These are phyloP conservation scores for Psammodynastes pulverulentus DNA, from an alignment of 2,113 vertebrate genomes.

Conservation along the genomic window DNA sequence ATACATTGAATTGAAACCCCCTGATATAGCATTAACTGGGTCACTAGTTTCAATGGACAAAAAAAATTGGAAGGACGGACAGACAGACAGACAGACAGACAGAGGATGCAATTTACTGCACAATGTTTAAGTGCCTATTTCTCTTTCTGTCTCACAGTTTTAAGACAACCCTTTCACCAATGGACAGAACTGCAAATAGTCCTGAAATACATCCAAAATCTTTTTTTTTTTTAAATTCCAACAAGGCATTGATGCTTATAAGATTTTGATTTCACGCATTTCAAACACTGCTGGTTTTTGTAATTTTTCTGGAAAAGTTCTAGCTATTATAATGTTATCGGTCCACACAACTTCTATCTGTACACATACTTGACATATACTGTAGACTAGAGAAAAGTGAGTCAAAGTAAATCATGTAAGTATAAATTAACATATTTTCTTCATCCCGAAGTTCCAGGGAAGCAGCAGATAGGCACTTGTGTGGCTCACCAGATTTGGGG, in stretches of 20 bases:
- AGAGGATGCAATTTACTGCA: background rate
- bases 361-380: background rate
- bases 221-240: background rate
- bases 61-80: background rate
- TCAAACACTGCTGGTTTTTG: background rate
- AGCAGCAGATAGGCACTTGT: too few species aligned
- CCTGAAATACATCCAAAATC: background rate
- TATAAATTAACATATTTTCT: background rate
- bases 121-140: background rate
- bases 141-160: background rate
- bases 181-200: background rate
- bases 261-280: background rate
- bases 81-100: background rate
- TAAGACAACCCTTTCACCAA: background rate
- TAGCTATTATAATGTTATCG: background rate
- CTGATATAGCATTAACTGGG: too few species aligned
- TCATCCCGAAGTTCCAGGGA: background rate
- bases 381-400: background rate
- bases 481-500: conserved; percentile 2
- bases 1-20: too few species aligned
- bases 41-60: background rate
- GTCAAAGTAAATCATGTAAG: background rate
- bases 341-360: too few species aligned
- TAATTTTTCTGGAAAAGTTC: background rate
- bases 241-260: background rate